Conservation (phyloP, 2,797 vertebrate species). For the Schizopygopsis malacanthus region DNA sequence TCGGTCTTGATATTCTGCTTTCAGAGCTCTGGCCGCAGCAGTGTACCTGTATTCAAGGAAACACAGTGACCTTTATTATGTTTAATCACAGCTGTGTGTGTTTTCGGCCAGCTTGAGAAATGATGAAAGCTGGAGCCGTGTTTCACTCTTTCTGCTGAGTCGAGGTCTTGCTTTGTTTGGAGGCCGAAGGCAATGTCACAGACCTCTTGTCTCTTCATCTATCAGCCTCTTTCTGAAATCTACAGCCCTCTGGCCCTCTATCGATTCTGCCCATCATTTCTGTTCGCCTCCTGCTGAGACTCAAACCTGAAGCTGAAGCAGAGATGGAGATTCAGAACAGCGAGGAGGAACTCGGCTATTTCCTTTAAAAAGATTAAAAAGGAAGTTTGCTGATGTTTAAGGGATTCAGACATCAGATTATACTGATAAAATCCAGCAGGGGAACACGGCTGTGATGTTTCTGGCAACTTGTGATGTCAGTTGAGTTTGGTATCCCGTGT, state of each 20-base stretch:
- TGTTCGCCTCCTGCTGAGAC: not conserved
- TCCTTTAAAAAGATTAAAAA: slow-evolving; percentile 17
- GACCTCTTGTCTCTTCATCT: slow-evolving; percentile 5
- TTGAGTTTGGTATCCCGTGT: not conserved
- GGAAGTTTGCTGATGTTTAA: not conserved
- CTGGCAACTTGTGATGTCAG: not conserved
- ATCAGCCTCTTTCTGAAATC: slow-evolving; percentile 11
- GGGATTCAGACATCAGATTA: slow-evolving; percentile 8
- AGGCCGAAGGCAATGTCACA: slow-evolving; percentile 1
- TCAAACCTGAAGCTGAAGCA: slow-evolving; percentile 15
- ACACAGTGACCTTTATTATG: not conserved
- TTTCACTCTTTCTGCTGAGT: not conserved
- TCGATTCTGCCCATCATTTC: not conserved
- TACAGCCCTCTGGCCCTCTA: not conserved
- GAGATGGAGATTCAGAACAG: slow-evolving; percentile 10
- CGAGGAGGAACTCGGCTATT: not conserved
- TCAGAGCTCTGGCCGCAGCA: not conserved
- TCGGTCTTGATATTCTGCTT: not conserved
- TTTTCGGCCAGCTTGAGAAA: not conserved
- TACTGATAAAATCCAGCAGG: not conserved
- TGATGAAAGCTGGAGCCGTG: slow-evolving; percentile 8
- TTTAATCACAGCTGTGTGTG: slow-evolving; percentile 19
- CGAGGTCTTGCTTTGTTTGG: not conserved
- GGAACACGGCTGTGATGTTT: slow-evolving; percentile 15
- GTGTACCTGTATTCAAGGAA: too few relatives aligned